These are phyloP conservation scores for Muschampia plurimacula DNA, from an alignment of 2,888 invertebrate species.

Conservation along the genomic window DNA sequence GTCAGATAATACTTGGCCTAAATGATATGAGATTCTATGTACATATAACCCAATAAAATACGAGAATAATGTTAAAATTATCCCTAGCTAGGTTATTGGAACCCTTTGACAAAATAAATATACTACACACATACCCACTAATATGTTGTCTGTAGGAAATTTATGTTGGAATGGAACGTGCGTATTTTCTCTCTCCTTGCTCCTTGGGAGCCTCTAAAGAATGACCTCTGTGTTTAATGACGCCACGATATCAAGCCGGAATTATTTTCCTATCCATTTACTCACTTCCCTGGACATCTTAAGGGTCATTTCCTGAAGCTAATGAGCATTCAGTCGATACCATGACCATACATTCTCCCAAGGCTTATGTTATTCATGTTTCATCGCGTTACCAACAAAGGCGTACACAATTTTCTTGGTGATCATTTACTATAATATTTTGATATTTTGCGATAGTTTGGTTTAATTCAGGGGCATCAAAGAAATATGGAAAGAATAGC, in stretches of 20 bases:
- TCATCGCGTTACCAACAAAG: conserved; percentile 17
- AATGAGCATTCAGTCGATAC: conserved; percentile 18
- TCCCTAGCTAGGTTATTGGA: not conserved
- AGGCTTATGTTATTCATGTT: conserved; percentile 16
- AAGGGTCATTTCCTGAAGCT: conserved; percentile 26
- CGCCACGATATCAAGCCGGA: conserved; percentile 2
- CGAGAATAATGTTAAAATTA: not conserved
- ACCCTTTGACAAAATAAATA: not conserved
- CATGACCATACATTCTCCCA: conserved; percentile 16
- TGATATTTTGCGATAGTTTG: not conserved
- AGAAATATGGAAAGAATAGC: not conserved
- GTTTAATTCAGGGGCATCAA: not conserved
- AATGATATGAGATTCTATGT: no score
- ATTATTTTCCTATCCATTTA: conserved; percentile 21
- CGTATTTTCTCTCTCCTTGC: not conserved
- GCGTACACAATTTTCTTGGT: not conserved
- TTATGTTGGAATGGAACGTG: not conserved
- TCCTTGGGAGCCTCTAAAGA: not conserved
- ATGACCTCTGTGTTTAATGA: conserved; percentile 29
- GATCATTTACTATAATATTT: not conserved
- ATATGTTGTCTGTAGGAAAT: not conserved
- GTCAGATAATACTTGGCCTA: no score
- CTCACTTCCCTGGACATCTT: conserved; percentile 15
- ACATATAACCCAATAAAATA: not conserved
- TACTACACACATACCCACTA: not conserved